phyloP scores from a whole-genome alignment of 2,888 invertebrate species.

The Caenorhabditis afra region DNA sequence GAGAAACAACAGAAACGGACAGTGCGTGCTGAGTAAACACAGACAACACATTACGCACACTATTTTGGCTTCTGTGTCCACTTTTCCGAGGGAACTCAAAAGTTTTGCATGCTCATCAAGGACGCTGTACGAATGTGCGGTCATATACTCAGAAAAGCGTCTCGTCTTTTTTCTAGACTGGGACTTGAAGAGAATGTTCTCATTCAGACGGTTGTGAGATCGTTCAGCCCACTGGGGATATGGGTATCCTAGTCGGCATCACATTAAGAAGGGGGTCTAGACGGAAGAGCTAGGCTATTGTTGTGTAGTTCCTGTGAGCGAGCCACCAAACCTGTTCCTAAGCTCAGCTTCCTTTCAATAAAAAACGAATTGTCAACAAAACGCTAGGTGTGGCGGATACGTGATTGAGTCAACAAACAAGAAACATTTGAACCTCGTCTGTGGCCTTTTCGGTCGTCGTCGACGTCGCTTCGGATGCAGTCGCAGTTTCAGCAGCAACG shows the following conservation, averaged over 20 bases:
- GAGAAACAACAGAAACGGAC: conserved; percentile 48
- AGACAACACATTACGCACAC: conserved; percentile 58
- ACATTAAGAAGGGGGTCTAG: too few species aligned
- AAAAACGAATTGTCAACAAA: conserved; percentile 1
- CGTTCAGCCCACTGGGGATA: too few species aligned
- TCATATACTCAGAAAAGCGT: too few species aligned
- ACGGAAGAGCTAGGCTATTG: not conserved
- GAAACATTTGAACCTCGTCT: conserved; percentile 12
- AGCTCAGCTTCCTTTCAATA: too few species aligned
- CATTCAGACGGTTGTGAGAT: too few species aligned
- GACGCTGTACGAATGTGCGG: conserved; percentile 32
- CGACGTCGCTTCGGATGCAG: conserved; percentile 1
- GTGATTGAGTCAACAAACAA: conserved; percentile 5
- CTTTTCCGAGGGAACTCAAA: conserved; percentile 23
- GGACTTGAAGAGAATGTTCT: too few species aligned
- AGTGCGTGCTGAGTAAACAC: conserved; percentile 57
- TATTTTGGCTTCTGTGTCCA: conserved; percentile 52
- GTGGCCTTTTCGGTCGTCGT: conserved; percentile 25
- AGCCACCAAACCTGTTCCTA: conserved; percentile 38
- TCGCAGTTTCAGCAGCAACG: not conserved
- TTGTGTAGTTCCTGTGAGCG: not conserved
- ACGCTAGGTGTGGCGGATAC: conserved; percentile 19
- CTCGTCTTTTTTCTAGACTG: too few species aligned
- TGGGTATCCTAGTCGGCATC: too few species aligned
- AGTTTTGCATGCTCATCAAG: conserved; percentile 48